phyloP scores from a whole-genome alignment of 2,113 vertebrate species.

The Lamprotornis superbus region DNA sequence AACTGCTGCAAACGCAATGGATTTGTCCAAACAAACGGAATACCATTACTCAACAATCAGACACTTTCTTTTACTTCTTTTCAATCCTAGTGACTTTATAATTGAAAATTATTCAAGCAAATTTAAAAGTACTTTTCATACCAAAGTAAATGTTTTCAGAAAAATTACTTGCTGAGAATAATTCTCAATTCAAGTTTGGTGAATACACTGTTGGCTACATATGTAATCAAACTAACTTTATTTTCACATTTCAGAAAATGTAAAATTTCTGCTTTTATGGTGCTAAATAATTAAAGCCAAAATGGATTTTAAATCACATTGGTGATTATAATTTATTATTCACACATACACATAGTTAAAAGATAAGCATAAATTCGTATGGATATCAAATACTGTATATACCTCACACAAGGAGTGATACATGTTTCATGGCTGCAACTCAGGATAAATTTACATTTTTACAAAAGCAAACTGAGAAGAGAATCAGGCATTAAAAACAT shows the following conservation, averaged over 20 bases:
- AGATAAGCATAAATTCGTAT: not conserved
- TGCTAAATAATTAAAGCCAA: not conserved
- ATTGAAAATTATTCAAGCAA: not conserved
- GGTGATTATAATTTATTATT: not conserved
- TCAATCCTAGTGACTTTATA: not conserved
- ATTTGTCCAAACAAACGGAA: not conserved
- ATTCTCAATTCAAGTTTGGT: not conserved
- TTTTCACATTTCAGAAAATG: not conserved
- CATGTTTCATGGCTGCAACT: not conserved
- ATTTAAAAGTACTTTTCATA: not conserved
- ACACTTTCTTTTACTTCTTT: not conserved
- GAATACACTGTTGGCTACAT: not conserved
- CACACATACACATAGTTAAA: not conserved
- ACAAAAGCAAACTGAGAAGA: not conserved
- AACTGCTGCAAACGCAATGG: not conserved
- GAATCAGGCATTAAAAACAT: not conserved
- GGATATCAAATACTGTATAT: not conserved
- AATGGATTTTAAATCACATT: not conserved
- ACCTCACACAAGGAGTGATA: not conserved
- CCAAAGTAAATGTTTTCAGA: not conserved
- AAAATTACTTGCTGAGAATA: not conserved
- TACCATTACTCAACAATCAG: not conserved
- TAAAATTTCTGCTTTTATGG: not conserved
- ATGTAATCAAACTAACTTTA: not conserved
- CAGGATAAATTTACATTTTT: not conserved